A percentile compares a stretch with the other conserved stretches of the same genome.
phyloP scores from a whole-genome alignment of 30 jellyfish, hydroid and myxozoan species.

The Aurelia aurita region DNA sequence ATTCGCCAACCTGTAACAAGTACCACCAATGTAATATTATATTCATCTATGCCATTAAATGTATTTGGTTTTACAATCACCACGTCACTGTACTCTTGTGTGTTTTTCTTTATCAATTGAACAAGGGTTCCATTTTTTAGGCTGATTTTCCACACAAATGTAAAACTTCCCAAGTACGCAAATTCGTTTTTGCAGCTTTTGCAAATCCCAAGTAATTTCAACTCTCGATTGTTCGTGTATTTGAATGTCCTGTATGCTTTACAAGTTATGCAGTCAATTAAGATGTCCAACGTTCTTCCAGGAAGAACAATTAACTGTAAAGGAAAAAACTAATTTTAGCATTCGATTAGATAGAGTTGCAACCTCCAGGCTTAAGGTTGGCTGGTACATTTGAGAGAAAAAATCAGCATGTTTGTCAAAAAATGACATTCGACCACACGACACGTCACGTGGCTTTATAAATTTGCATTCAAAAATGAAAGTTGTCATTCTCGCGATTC shows the following conservation, averaged over 20 bases:
- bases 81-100: conserved; percentile 38
- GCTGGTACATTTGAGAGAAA: no score
- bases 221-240: conserved; percentile 46
- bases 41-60: conserved; percentile 13
- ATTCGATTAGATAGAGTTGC: no score
- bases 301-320: conserved; percentile 59
- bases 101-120: conserved; percentile 2
- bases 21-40: conserved; percentile 1
- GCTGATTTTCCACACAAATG: conserved; percentile 13
- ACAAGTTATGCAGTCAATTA: conserved; percentile 81
- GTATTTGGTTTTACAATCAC: conserved; percentile 11
- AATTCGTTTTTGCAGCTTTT: conserved; percentile 58
- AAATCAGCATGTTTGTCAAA: no score
- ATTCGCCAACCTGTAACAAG: conserved; percentile 10
- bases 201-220: conserved; percentile 78
- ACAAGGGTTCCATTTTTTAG: conserved; percentile 22
- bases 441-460: no score
- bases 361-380: no score
- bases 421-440: no score
- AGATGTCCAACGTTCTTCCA: conserved; percentile 65
- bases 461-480: no score
- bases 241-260: conserved; percentile 72
- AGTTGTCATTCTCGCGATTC: no score
- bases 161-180: not conserved
- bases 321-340: not conserved